These are phyloP conservation scores for Jordanella pulchra DNA, from an alignment of 2,797 vertebrate species.

Conservation along the genomic window DNA sequence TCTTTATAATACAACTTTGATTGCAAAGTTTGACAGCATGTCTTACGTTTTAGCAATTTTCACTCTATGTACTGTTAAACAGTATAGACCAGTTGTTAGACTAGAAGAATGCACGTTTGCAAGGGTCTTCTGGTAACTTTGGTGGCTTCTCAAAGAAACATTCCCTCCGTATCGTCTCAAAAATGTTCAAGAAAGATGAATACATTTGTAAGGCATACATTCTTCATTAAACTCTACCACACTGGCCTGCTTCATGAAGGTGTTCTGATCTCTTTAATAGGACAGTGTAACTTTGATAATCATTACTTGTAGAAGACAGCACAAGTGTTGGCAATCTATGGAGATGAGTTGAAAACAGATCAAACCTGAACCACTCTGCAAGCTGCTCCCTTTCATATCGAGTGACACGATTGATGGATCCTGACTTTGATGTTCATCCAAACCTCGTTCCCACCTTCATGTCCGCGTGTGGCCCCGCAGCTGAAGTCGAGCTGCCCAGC, in stretches of 20 bases:
- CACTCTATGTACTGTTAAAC: too few relatives aligned
- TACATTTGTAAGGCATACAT: background rate
- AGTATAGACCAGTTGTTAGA: too few relatives aligned
- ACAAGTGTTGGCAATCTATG: constrained; percentile 36
- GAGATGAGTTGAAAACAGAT: constrained; percentile 53
- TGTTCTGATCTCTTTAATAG: constrained; percentile 11
- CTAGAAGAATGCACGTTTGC: too few relatives aligned
- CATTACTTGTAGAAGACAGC: constrained; percentile 33
- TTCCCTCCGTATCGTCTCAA: background rate
- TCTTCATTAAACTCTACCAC: background rate
- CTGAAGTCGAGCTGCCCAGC: constrained; percentile 69
- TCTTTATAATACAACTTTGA: too few relatives aligned
- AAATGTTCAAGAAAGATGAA: background rate
- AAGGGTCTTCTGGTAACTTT: too few relatives aligned
- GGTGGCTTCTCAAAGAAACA: too few relatives aligned
- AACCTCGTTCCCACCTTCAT: constrained; percentile 64
- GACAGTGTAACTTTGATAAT: constrained; percentile 17
- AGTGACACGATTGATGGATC: constrained; percentile 66
- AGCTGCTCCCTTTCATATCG: constrained; percentile 64
- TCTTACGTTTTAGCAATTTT: too few relatives aligned
- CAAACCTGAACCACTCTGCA: constrained; percentile 50
- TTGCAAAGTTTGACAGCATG: too few relatives aligned
- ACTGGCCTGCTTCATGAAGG: background rate
- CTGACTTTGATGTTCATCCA: constrained; percentile 61
- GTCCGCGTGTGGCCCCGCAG: constrained; percentile 67